Conservation (phyloP, 2,113 vertebrate species). For the Gasterosteus nipponicus region DNA sequence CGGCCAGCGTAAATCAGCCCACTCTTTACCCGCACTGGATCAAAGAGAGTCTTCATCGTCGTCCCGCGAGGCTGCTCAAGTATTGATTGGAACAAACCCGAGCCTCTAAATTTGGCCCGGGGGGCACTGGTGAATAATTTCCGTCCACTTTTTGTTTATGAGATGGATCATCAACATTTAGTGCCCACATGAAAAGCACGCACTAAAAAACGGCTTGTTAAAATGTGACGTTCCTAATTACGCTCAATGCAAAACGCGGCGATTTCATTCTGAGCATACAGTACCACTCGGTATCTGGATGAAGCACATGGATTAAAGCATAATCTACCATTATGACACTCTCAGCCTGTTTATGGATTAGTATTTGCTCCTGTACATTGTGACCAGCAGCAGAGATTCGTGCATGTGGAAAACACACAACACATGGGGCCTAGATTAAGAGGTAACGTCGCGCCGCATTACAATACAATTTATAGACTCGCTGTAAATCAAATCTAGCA, state of each 20-base stretch:
- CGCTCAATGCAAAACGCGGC: slow-evolving; percentile 17
- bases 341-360: background rate
- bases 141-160: slow-evolving; percentile 19
- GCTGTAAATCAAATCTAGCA: slow-evolving; percentile 40
- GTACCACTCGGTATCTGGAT: slow-evolving; percentile 13
- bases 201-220: slow-evolving; percentile 20
- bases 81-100: slow-evolving; percentile 29
- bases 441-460: slow-evolving; percentile 13
- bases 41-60: slow-evolving; percentile 36
- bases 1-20: slow-evolving; percentile 18
- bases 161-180: slow-evolving; percentile 31
- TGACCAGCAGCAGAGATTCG: slow-evolving; percentile 2
- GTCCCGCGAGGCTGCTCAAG: slow-evolving; percentile 15
- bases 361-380: slow-evolving; percentile 16
- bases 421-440: slow-evolving; percentile 22
- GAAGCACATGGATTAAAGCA: slow-evolving; percentile 8
- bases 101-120: background rate
- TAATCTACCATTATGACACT: slow-evolving; percentile 1
- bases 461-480: slow-evolving; percentile 26
- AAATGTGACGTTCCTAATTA: slow-evolving; percentile 34
- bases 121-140: background rate
- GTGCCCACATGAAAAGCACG: slow-evolving; percentile 21
- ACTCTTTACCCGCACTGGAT: slow-evolving; percentile 37
- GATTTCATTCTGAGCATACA: slow-evolving; percentile 30
- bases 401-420: slow-evolving; percentile 20